phyloP scores from a whole-genome alignment of 2,797 vertebrate genomes.

The Sebastes nivosus region DNA sequence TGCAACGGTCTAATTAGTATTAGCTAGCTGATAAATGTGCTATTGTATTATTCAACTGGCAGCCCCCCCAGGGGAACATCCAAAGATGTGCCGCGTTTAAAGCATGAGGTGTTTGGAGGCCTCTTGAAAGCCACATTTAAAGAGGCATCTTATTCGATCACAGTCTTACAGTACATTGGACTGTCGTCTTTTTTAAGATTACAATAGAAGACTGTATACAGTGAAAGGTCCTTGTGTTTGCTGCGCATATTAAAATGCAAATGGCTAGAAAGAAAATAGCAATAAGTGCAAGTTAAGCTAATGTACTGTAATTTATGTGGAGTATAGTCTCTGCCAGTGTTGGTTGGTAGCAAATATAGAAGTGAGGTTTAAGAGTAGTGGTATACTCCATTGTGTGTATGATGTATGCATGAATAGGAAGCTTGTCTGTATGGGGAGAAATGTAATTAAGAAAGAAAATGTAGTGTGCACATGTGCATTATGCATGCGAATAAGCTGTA shows the following conservation, averaged over 20 bases:
- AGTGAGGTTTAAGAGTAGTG: conserved; percentile 43
- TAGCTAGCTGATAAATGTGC: conserved; percentile 66
- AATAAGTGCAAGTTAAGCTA: conserved; percentile 55
- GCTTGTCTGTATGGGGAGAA: conserved; percentile 41
- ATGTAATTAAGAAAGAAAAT: conserved; percentile 70
- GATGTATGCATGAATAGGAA: conserved; percentile 58
- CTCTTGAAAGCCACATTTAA: conserved; percentile 39
- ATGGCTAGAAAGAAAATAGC: conserved; percentile 43
- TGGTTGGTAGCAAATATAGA: conserved; percentile 44
- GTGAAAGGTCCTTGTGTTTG: conserved; percentile 35
- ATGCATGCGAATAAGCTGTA: conserved; percentile 60
- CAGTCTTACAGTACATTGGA: conserved; percentile 14
- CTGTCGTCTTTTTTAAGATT: conserved; percentile 32
- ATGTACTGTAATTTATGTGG: conserved; percentile 40
- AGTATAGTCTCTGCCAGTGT: conserved; percentile 29
- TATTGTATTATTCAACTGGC: conserved; percentile 70
- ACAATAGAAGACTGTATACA: conserved; percentile 7
- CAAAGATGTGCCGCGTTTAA: conserved; percentile 60
- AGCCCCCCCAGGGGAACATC: conserved; percentile 46
- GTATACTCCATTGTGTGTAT: conserved; percentile 45
- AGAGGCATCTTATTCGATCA: conserved; percentile 47
- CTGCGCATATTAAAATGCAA: conserved; percentile 66
- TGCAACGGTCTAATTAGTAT: conserved; percentile 74
- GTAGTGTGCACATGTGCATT: conserved; percentile 62
- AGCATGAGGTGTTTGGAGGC: conserved; percentile 53